Conservation (phyloP, 1,140 invertebrate genomes). For the Leptinotarsa undecemlineata region DNA sequence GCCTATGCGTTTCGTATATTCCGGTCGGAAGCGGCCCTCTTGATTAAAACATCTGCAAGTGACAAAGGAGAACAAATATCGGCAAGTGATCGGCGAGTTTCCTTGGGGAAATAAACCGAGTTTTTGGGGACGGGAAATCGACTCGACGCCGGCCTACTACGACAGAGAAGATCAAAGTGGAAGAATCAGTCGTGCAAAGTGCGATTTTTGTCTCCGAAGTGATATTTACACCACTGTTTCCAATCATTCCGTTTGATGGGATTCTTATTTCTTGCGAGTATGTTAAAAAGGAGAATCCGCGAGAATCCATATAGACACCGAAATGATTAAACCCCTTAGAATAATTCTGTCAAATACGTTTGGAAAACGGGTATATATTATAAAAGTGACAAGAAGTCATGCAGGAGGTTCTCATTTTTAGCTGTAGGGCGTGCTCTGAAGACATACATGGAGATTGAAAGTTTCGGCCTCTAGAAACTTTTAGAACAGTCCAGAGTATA, state of each 20-base stretch:
- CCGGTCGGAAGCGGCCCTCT: conserved; percentile 13
- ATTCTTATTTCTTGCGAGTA: background rate
- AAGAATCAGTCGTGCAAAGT: background rate
- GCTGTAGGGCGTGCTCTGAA: too few relatives aligned
- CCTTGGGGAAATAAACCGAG: conserved; percentile 26
- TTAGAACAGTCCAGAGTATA: too few relatives aligned
- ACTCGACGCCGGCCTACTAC: background rate
- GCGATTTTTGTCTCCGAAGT: conserved; percentile 5
- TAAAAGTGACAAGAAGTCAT: too few relatives aligned
- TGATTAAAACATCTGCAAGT: conserved; percentile 45
- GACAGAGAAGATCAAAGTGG: background rate
- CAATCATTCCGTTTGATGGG: background rate
- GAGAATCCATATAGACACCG: too few relatives aligned
- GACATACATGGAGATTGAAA: too few relatives aligned
- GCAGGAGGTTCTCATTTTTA: too few relatives aligned
- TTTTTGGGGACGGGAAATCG: background rate
- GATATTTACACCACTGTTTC: background rate
- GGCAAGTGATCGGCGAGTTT: conserved; percentile 27
- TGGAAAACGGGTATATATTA: too few relatives aligned
- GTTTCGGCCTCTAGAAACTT: too few relatives aligned
- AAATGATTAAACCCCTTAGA: too few relatives aligned
- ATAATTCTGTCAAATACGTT: too few relatives aligned
- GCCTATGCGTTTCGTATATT: background rate
- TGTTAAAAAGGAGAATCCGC: too few relatives aligned
- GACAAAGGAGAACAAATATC: conserved; percentile 42